Evolutionary conservation across 2,888 invertebrate genomes (phyloP).

Genomic region (Drosophila atroscutellata): DNA sequence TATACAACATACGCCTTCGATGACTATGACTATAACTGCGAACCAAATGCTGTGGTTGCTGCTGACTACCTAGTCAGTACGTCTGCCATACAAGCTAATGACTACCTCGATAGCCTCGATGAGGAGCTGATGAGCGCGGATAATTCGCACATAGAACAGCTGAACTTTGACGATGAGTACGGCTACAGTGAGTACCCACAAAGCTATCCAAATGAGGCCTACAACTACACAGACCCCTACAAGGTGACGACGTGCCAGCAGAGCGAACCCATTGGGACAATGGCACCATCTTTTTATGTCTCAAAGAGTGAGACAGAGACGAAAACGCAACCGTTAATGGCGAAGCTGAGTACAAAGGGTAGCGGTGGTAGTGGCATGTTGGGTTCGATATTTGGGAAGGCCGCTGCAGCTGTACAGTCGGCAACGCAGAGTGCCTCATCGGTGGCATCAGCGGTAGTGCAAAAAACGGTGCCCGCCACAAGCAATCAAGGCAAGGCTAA

Average conservation of each 20-base stretch:
- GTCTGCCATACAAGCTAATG: not conserved
- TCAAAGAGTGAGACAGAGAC: not conserved
- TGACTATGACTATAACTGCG: not conserved
- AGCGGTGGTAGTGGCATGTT: constrained; percentile 76
- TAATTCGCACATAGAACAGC: constrained; percentile 5
- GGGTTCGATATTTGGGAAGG: constrained; percentile 83
- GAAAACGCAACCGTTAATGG: not conserved
- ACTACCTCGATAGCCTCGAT: constrained; percentile 30
- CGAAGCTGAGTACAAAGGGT: constrained; percentile 7
- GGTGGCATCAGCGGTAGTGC: constrained; percentile 74
- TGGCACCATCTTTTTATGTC: not conserved
- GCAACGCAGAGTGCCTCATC: constrained; percentile 81
- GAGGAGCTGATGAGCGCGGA: constrained; percentile 24
- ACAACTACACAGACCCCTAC: constrained; percentile 22
- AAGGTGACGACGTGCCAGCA: constrained; percentile 1
- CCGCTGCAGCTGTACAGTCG: constrained; percentile 83
- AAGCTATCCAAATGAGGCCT: not conserved
- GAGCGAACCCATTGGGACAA: not conserved
- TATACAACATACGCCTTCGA: not conserved
- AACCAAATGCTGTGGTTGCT: not conserved
- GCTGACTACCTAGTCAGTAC: not conserved
- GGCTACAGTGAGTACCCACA: constrained; percentile 67
- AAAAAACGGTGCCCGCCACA: constrained; percentile 56
- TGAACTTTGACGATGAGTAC: constrained; percentile 70
- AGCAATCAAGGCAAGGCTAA: constrained; percentile 12